phyloP scores from a whole-genome alignment of 2,888 invertebrate genomes.

The Tigriopus californicus region DNA sequence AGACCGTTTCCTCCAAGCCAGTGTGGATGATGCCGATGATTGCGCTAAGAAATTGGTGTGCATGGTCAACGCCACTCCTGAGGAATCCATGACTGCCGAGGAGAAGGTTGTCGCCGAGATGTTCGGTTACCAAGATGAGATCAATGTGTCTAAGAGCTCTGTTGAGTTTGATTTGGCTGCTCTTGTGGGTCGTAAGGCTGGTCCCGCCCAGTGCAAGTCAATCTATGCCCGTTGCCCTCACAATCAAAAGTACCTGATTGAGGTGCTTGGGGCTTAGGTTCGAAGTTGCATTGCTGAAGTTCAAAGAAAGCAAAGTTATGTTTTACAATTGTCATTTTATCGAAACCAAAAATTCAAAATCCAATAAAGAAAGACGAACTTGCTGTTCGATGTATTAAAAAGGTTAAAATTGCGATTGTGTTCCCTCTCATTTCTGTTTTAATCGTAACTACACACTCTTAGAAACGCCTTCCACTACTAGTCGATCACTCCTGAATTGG shows the following conservation, averaged over 20 bases:
- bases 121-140: neutral
- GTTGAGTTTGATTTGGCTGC: constrained; percentile 8
- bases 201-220: neutral
- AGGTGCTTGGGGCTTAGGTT: neutral
- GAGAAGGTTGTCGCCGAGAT: neutral
- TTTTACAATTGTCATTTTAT: no score
- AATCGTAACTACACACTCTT: no score
- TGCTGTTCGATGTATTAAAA: no score
- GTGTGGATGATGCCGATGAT: neutral
- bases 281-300: no score
- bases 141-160: neutral
- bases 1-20: neutral
- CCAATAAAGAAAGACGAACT: no score
- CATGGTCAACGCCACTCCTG: neutral
- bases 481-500: no score
- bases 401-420: no score
- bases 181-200: neutral
- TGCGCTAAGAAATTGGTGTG: constrained; percentile 6
- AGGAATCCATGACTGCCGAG: neutral
- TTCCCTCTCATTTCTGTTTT: no score
- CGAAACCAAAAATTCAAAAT: no score
- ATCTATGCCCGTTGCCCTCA: constrained; percentile 2
- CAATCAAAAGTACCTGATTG: neutral
- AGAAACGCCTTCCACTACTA: no score
- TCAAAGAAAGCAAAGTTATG: no score